A percentile compares a stretch with the other conserved stretches of the same genome.
Evolutionary conservation across 2,797 vertebrate species (phyloP).

Genomic region (Cyprinella venusta): DNA sequence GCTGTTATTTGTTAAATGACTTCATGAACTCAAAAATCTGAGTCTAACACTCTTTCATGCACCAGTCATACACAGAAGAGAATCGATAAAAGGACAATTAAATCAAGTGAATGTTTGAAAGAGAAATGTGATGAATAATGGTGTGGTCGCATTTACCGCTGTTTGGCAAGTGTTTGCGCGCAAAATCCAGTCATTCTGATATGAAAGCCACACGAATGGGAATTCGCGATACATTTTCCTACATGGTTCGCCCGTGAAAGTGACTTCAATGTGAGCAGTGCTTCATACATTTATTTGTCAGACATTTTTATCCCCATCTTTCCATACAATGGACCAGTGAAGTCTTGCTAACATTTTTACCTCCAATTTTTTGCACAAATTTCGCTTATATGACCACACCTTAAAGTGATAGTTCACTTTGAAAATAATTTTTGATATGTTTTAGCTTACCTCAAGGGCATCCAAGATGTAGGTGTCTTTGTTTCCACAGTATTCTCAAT

Average conservation of each 20-base stretch:
- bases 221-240: neutral
- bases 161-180: neutral
- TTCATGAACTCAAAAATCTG: conserved; percentile 10
- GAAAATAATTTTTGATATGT: too few species aligned
- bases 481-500: too few species aligned
- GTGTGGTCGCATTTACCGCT: neutral
- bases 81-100: neutral
- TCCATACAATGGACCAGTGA: neutral
- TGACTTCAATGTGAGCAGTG: neutral
- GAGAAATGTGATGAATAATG: neutral
- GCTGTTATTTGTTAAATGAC: neutral
- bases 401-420: too few species aligned
- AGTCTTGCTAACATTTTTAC: neutral
- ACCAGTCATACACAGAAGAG: neutral
- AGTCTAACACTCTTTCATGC: conserved; percentile 43
- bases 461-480: too few species aligned
- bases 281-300: neutral
- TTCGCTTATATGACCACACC: neutral
- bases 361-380: too few species aligned
- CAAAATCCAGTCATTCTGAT: neutral
- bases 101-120: neutral
- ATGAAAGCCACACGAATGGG: neutral
- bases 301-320: neutral
- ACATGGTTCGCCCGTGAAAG: neutral
- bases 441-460: too few species aligned